phyloP scores from a whole-genome alignment of 2,797 vertebrate genomes.

The Rhinichthys osculus region DNA sequence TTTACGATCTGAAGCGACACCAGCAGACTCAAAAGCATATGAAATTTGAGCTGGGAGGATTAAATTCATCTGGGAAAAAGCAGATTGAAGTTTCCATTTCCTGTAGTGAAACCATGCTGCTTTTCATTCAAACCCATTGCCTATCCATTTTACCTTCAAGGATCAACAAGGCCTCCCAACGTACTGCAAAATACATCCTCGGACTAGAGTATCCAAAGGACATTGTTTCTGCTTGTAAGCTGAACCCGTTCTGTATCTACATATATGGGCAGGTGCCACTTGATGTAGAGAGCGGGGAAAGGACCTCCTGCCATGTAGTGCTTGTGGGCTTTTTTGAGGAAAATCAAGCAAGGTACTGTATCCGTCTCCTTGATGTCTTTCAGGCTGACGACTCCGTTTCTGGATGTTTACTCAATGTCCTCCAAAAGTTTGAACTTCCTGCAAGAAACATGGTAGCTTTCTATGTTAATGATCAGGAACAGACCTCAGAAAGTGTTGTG shows the following conservation, averaged over 20 bases:
- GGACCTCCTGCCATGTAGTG: slow-evolving; percentile 61
- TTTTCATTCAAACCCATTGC: slow-evolving; percentile 72
- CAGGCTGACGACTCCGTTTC: slow-evolving; percentile 55
- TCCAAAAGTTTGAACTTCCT: slow-evolving; percentile 73
- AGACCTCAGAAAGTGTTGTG: slow-evolving; percentile 64
- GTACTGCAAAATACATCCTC: slow-evolving; percentile 66
- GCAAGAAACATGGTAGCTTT: slow-evolving; percentile 71
- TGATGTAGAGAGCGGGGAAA: slow-evolving; percentile 50
- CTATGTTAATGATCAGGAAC: slow-evolving; percentile 62
- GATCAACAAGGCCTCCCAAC: slow-evolving; percentile 49
- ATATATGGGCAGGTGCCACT: slow-evolving; percentile 70
- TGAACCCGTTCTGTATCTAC: slow-evolving; percentile 78
- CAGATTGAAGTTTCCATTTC: slow-evolving; percentile 26
- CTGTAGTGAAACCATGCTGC: slow-evolving; percentile 66
- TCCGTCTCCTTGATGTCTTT: slow-evolving; percentile 77
- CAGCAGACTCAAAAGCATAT: slow-evolving; percentile 66
- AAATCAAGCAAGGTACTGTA: slow-evolving; percentile 60
- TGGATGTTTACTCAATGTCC: slow-evolving; percentile 59
- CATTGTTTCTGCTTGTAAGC: slow-evolving; percentile 67
- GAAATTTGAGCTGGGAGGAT: slow-evolving; percentile 6
- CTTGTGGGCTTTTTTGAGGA: slow-evolving; percentile 78
- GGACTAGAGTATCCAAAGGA: slow-evolving; percentile 71
- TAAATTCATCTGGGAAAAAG: neutral
- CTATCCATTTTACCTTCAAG: slow-evolving; percentile 30
- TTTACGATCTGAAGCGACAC: slow-evolving; percentile 69